Conservation (phyloP, 2,888 invertebrate genomes). For the Drosophila prostipennis region DNA sequence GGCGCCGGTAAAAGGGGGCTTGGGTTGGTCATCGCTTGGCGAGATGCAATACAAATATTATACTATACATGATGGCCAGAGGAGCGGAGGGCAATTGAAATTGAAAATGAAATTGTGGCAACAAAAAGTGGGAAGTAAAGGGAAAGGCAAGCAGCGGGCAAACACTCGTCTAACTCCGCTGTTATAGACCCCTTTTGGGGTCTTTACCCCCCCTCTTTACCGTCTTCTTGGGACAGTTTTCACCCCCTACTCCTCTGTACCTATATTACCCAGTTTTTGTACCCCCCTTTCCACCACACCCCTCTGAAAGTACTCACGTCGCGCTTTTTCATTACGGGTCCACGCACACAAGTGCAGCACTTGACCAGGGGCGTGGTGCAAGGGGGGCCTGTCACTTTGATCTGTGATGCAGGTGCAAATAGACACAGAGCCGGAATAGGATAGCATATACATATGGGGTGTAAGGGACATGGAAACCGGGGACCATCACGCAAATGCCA, state of each 20-base stretch:
- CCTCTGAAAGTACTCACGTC: slow-evolving; percentile 47
- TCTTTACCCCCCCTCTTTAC: background rate
- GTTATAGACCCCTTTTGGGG: no score
- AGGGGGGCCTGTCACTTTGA: slow-evolving; percentile 57
- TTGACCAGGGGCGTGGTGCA: slow-evolving; percentile 36
- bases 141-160: slow-evolving; percentile 22
- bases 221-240: background rate
- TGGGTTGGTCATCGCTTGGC: slow-evolving; percentile 27
- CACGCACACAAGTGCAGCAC: slow-evolving; percentile 64
- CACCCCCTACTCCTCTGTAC: background rate
- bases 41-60: slow-evolving; percentile 43
- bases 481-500: slow-evolving; percentile 45
- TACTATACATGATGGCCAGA: slow-evolving; percentile 30
- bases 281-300: background rate
- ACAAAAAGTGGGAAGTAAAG: slow-evolving; percentile 20
- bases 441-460: slow-evolving; percentile 1
- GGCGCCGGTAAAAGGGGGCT: background rate
- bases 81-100: slow-evolving; percentile 59
- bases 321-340: slow-evolving; percentile 64
- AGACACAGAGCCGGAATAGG: slow-evolving; percentile 38
- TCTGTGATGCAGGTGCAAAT: slow-evolving; percentile 59
- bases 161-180: background rate
- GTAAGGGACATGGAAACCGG: slow-evolving; percentile 11
- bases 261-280: background rate
- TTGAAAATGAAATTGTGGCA: slow-evolving; percentile 68